These are phyloP conservation scores for Phenganax marumi DNA, from an alignment of 92 coral and sea anemone species.

Conservation along the genomic window DNA sequence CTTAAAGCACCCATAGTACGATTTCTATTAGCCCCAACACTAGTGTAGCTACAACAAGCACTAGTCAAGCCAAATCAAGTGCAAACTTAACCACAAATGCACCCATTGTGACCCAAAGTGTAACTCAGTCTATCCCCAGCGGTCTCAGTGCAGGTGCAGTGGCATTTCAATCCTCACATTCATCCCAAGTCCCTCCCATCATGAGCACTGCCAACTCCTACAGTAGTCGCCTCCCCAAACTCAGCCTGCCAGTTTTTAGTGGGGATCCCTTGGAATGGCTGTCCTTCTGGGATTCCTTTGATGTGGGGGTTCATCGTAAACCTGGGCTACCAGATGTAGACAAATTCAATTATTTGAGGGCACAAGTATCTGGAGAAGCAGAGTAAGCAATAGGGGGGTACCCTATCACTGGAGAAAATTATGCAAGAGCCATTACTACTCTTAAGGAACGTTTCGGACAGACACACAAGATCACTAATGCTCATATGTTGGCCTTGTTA, in stretches of 20 bases:
- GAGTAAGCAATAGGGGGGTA: slow-evolving; percentile 14
- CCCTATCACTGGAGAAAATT: neutral
- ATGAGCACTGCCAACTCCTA: neutral
- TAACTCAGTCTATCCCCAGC: neutral
- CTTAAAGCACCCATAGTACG: too few species aligned
- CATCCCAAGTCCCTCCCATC: too few species aligned
- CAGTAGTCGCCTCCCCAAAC: slow-evolving; percentile 26
- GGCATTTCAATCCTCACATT: neutral
- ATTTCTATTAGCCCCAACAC: neutral
- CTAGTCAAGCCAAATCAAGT: neutral
- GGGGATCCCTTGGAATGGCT: slow-evolving; percentile 14
- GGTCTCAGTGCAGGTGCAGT: neutral
- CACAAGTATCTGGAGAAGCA: neutral
- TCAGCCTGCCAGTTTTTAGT: slow-evolving; percentile 3
- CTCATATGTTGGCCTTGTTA: slow-evolving; percentile 47
- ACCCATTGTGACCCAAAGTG: neutral
- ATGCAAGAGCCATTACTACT: slow-evolving; percentile 1
- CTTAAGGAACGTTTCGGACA: slow-evolving; percentile 44
- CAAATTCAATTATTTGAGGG: neutral
- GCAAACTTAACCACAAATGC: neutral
- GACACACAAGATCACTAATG: slow-evolving; percentile 23
- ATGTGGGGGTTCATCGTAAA: neutral
- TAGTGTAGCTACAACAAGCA: neutral
- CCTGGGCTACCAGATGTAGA: neutral
- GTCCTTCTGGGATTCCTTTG: slow-evolving; percentile 20